Base-by-base conservation (phyloP, 2,113 vertebrate species). In the Tapirus terrestris region DNA sequence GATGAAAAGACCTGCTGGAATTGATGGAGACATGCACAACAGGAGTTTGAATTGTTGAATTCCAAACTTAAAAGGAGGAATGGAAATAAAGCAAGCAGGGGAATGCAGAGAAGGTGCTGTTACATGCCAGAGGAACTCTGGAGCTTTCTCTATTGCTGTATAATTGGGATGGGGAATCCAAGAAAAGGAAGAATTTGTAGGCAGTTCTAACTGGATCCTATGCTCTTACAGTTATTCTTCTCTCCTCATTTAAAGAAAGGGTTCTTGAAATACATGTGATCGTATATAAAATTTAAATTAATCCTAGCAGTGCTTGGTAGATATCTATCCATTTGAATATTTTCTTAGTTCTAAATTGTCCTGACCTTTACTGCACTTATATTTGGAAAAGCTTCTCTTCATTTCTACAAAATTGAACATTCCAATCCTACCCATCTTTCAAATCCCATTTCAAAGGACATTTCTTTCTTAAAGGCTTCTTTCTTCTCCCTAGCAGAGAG, bases 321-420 rank as follows among this genome's bases (percentile, higher is more conserved):
- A 82, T 80, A 21, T 72, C 29, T 76, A 36, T 56, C 23, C 6
- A 3, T 56, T 60, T 60, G 68, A 83, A 43, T 68, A 91, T 84
- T 95, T 76, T 88, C 53, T 72, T 82, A 45, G 39, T 31, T 89
- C 39, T 95, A 79, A 91, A 89, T 58, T 77, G 61, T 75, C 68
- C 76, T 94, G 61, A 89, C 45, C 89, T 89, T 39, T 33, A 43
- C 20, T 83, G 9, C 23, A 68, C n/a, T 89, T 81, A 8, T n/a
- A 45, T 83, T 89, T 84, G 20, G 21, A 82, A 89, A 95, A 72
- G 58, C 4, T 70, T 89, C 60, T 29, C 58, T 84, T 29, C 65
- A 36, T 70, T 60, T 20, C 8, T 81, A 70, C 63, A 75, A 70
- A 89, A 65, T 12, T 13, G 17, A 90, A 43, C 29, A 36, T 94